Evolutionary conservation across 2,888 invertebrate genomes (phyloP).

Genomic region (Orchesella flavescens): DNA sequence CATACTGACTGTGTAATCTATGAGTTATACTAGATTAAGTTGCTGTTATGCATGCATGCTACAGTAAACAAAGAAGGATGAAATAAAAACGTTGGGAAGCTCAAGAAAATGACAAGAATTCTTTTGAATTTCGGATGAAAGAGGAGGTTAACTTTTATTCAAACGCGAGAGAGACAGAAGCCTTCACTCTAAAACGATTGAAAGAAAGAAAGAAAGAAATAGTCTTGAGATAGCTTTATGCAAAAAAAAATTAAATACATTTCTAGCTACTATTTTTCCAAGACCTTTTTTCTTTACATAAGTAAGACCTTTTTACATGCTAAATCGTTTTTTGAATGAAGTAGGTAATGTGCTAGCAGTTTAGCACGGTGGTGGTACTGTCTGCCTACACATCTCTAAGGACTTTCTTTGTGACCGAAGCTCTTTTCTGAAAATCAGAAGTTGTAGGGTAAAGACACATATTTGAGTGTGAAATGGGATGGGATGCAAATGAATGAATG

Average conservation of each 20-base stretch:
- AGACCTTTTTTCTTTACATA: background rate
- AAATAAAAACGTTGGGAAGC: slow-evolving; percentile 27
- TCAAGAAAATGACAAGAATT: slow-evolving; percentile 55
- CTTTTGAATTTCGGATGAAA: slow-evolving; percentile 58
- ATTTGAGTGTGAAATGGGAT: no score
- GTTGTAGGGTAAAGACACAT: no score
- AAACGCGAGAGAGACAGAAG: slow-evolving; percentile 51
- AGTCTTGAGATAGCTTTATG: background rate
- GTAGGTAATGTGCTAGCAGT: background rate
- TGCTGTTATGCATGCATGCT: slow-evolving; percentile 32
- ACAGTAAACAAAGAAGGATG: slow-evolving; percentile 44
- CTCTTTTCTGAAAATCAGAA: no score
- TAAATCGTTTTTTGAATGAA: slow-evolving; percentile 33
- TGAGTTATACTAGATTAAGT: slow-evolving; percentile 25
- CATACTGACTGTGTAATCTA: slow-evolving; percentile 38
- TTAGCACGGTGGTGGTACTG: no score
- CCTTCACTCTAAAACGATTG: slow-evolving; percentile 49
- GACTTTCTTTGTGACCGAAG: no score
- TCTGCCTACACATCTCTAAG: no score
- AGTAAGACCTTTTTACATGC: background rate
- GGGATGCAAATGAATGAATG: no score
- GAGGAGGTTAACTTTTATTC: slow-evolving; percentile 53
- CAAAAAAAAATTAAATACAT: no score
- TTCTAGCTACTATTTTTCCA: slow-evolving; percentile 20
- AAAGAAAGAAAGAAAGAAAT: slow-evolving; percentile 20